phyloP scores from a whole-genome alignment of 2,888 invertebrate genomes.

The Drosophila pseudotakahashii region DNA sequence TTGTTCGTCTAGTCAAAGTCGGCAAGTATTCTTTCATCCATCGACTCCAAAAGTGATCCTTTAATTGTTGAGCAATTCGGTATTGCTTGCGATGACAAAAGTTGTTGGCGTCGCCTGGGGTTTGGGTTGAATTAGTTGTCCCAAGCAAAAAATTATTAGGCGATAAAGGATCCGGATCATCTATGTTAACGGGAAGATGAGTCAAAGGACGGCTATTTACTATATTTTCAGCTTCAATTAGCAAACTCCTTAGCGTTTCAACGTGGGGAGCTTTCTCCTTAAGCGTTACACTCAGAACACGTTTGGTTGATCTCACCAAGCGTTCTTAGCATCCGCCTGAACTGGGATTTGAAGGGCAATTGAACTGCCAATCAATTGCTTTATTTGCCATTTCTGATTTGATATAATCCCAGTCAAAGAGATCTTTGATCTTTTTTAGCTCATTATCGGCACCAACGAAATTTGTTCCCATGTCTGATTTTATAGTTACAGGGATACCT shows the following conservation, averaged over 20 bases:
- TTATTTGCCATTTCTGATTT: too few species aligned
- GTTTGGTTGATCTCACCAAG: neutral
- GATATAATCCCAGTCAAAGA: too few species aligned
- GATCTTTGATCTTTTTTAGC: too few species aligned
- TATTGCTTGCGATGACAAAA: neutral
- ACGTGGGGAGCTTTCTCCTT: neutral
- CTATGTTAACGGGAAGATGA: conserved; percentile 1
- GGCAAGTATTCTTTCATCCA: neutral
- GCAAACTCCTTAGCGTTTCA: neutral
- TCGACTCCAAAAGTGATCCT: conserved; percentile 2
- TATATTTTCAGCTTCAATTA: conserved; percentile 1
- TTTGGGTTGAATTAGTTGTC: neutral
- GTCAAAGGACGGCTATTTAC: neutral
- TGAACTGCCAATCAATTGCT: neutral
- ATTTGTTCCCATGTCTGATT: too few species aligned
- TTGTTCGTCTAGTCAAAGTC: neutral
- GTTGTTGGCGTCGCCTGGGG: neutral
- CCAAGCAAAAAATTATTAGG: neutral
- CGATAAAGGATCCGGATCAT: conserved; percentile 1
- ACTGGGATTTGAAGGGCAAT: neutral
- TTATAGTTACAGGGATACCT: too few species aligned
- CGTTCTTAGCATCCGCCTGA: neutral
- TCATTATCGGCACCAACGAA: conserved; percentile 4
- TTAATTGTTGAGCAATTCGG: neutral
- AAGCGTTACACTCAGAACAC: neutral